phyloP scores from a whole-genome alignment of 2,797 vertebrate genomes.

The Tenualosa ilisha region DNA sequence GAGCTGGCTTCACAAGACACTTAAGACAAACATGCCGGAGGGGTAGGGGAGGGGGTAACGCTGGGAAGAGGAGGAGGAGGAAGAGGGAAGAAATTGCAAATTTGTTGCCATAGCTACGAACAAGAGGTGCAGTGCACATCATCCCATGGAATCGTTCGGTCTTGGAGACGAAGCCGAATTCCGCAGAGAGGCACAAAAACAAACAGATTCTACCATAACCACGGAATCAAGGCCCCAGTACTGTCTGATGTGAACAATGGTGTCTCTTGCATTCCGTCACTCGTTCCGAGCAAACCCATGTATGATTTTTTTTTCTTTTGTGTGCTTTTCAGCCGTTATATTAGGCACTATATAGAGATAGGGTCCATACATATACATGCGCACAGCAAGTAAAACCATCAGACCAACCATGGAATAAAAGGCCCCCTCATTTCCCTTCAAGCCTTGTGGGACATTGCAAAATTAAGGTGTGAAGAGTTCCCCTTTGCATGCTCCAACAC shows the following conservation, averaged over 20 bases:
- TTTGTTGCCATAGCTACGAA: conserved; percentile 10
- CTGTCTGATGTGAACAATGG: not conserved
- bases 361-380: not conserved
- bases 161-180: not conserved
- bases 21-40: conserved; percentile 17
- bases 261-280: not conserved
- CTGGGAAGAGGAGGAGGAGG: not conserved
- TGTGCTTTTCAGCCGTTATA: not conserved
- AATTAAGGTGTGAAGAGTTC: not conserved
- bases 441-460: not conserved
- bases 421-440: not conserved
- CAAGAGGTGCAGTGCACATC: conserved; percentile 15
- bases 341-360: not conserved
- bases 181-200: conserved; percentile 11
- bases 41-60: not conserved
- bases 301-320: not conserved
- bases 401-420: not conserved
- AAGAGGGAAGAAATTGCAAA: not conserved
- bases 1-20: not conserved
- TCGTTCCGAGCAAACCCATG: not conserved
- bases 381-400: not conserved
- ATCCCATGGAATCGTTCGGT: conserved; percentile 24
- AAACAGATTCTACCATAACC: conserved; percentile 6
- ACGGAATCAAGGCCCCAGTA: conserved; percentile 2
- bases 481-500: not conserved